A percentile compares a stretch with the other conserved stretches of the same genome.
Conservation (phyloP, 2,797 vertebrate species). For the Chromis chromis region DNA sequence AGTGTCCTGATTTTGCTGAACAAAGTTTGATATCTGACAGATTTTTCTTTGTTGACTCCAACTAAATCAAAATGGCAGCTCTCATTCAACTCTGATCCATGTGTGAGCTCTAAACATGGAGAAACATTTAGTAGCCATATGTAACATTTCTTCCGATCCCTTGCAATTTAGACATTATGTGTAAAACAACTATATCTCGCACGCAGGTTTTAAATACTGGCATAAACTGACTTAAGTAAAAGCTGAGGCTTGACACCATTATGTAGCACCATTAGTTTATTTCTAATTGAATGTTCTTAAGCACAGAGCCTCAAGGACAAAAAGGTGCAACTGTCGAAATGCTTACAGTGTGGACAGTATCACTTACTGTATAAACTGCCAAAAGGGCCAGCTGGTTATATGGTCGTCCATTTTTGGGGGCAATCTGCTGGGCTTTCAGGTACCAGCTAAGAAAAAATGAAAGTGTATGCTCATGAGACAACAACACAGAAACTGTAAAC, state of each 20-base stretch:
- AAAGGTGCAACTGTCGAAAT: neutral
- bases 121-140: too few relatives aligned
- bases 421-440: conserved; percentile 98
- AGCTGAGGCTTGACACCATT: neutral
- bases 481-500: neutral
- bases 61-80: neutral
- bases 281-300: neutral
- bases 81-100: neutral
- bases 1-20: too few relatives aligned
- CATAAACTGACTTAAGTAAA: neutral
- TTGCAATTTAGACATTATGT: too few relatives aligned
- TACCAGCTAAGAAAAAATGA: conserved; percentile 89
- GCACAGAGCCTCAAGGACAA: neutral
- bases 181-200: neutral
- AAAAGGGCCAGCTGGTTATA: conserved; percentile 97
- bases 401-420: conserved; percentile 98
- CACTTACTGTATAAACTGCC: conserved; percentile 96
- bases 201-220: neutral
- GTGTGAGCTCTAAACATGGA: too few relatives aligned
- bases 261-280: neutral
- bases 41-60: neutral
- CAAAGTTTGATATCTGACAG: too few relatives aligned
- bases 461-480: neutral
- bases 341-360: neutral
- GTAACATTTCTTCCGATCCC: too few relatives aligned